Percentiles rank a stretch among this genome's conserved stretches.
phyloP scores from a whole-genome alignment of 2,888 invertebrate species.

The Athalia rosae region DNA sequence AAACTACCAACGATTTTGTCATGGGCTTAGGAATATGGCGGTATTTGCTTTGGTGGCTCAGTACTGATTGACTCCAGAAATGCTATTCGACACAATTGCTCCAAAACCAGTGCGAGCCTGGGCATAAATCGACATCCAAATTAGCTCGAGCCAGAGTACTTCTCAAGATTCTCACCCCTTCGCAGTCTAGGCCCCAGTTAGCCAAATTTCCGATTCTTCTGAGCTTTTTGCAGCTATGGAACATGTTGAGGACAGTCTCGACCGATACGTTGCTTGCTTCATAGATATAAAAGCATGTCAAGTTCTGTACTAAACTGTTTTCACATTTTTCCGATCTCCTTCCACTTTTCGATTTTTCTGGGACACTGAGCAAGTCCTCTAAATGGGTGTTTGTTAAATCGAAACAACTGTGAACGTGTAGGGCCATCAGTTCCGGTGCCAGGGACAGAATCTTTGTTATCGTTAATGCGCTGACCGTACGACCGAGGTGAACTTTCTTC shows the following conservation, averaged over 20 bases:
- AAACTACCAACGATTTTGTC: conserved; percentile 16
- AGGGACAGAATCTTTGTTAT: conserved; percentile 68
- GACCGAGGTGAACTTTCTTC: conserved; percentile 68
- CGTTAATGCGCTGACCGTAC: conserved; percentile 65
- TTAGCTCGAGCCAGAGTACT: conserved; percentile 66
- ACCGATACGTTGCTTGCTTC: conserved; percentile 69
- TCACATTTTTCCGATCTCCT: conserved; percentile 50
- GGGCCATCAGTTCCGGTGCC: conserved; percentile 66
- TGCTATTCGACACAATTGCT: conserved; percentile 66
- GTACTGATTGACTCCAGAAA: not conserved
- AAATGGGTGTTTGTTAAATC: conserved; percentile 70
- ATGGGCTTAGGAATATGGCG: conserved; percentile 43
- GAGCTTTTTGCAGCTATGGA: conserved; percentile 67
- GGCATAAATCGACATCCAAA: conserved; percentile 69
- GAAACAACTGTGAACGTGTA: conserved; percentile 71
- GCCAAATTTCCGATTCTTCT: conserved; percentile 70
- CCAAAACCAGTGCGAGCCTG: conserved; percentile 73
- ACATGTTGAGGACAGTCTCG: conserved; percentile 65
- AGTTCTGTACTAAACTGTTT: conserved; percentile 62
- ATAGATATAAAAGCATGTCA: conserved; percentile 72
- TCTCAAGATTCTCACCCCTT: conserved; percentile 66
- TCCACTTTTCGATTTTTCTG: conserved; percentile 34
- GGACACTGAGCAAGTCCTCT: conserved; percentile 57
- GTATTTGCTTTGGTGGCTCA: conserved; percentile 10
- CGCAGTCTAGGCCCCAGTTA: conserved; percentile 71